Base-by-base conservation (phyloP, 2,888 invertebrate genomes). In the Eupithecia subfuscata region DNA sequence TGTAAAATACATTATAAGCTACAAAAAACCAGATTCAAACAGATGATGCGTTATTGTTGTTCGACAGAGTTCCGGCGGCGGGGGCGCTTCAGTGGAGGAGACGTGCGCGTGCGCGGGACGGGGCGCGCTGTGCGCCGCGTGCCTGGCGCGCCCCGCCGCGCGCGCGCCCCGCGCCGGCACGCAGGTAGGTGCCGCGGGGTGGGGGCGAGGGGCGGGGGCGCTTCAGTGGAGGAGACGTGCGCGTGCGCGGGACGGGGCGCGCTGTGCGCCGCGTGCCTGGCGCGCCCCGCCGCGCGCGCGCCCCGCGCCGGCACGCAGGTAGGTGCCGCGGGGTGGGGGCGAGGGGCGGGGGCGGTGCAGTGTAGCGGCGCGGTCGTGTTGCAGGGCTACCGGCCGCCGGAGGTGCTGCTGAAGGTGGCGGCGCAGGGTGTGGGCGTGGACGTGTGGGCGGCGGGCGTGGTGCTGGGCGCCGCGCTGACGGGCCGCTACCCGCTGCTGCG, bases 241-340 rank as follows among this genome's bases (percentile, higher is more conserved):
- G 93, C 91, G 80, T 90, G 90, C 89, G 93, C 92, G 74, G 98
- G 89, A 96, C 95, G 75, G 83, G 79, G 84, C 97, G 96, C 18
- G 96, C 56, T 96, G 88, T 95, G 92, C 87, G 95, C 96, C 52
- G 95, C 97, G 48, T 98, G 98, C 90, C 94, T 95, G 56, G 90
- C 95, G 63, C 96, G 96, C 84, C 96, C 96, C 79, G 94, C 95
- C 70, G 96, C 97, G 82, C 95, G 96, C 71, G 98, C 98, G 11
- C 96, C 97, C 6, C 95, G 98, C 84, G 98, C 98, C 73, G 98
- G 98, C 79, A 98, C 98, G 67, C 98, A 98, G 72, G 98, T 98
- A 97, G 30, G 30, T 16, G 40, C 11, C 2, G n/a, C 91, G 95
- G 14, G 34, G 65, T 4, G 16, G 73, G 75, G 70, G 30, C 69